These are phyloP conservation scores for Tachypleus tridentatus DNA, from an alignment of 1,140 invertebrate genomes.

Conservation along the genomic window DNA sequence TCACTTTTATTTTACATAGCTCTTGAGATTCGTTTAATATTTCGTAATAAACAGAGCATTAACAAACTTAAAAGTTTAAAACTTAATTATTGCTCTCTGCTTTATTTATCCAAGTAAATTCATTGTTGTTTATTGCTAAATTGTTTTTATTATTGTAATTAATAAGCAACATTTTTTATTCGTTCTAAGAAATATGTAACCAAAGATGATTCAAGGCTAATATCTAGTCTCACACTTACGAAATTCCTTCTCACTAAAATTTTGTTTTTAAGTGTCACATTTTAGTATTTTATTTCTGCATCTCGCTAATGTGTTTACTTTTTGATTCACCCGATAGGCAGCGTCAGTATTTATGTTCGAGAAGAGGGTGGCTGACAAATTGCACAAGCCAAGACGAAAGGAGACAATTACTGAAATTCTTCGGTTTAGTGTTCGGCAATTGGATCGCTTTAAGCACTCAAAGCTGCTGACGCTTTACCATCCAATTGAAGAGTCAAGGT, in stretches of 20 bases:
- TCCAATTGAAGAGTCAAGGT: slow-evolving; percentile 41
- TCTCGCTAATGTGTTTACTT: too few relatives aligned
- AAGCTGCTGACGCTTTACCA: slow-evolving; percentile 54
- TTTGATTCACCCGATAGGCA: slow-evolving; percentile 51
- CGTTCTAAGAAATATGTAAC: too few relatives aligned
- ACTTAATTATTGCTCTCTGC: too few relatives aligned
- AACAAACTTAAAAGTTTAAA: too few relatives aligned
- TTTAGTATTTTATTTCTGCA: background rate
- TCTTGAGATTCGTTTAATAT: too few relatives aligned
- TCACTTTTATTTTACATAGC: too few relatives aligned
- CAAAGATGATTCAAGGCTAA: too few relatives aligned
- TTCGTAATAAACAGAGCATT: too few relatives aligned
- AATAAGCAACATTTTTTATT: too few relatives aligned
- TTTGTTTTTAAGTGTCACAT: background rate
- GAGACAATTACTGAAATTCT: slow-evolving; percentile 83
- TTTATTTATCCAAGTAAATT: too few relatives aligned
- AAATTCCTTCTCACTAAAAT: background rate
- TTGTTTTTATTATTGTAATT: too few relatives aligned
- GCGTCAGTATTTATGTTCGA: slow-evolving; percentile 92
- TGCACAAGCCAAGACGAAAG: slow-evolving; percentile 84
- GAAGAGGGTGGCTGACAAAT: slow-evolving; percentile 81
- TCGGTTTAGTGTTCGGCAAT: slow-evolving; percentile 60
- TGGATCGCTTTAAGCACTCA: slow-evolving; percentile 76
- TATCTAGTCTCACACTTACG: background rate
- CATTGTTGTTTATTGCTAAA: too few relatives aligned